Conservation (phyloP, 2,888 invertebrate species). For the Drosophila neotestacea region DNA sequence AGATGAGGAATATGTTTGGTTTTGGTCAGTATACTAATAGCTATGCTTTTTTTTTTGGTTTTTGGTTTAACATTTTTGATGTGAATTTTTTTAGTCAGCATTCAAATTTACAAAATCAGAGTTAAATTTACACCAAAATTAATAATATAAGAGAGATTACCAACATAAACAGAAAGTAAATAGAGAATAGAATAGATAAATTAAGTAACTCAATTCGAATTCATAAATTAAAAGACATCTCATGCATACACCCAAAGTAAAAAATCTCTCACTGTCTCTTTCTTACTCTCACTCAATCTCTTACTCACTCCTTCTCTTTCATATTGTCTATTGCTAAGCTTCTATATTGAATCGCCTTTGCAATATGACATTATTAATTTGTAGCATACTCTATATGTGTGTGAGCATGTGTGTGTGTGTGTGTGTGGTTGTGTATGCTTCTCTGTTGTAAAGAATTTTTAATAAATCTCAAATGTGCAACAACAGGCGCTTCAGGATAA, state of each 20-base stretch:
- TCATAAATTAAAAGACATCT: constrained; percentile 53
- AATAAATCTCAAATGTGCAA: constrained; percentile 85
- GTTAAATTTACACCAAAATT: constrained; percentile 35
- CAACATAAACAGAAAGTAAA: constrained; percentile 8
- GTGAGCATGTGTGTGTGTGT: constrained; percentile 20
- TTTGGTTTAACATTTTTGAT: constrained; percentile 19
- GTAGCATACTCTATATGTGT: constrained; percentile 72
- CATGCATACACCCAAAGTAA: constrained; percentile 42
- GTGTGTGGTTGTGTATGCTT: constrained; percentile 42
- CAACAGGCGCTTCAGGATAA: constrained; percentile 49
- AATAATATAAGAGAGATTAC: constrained; percentile 16
- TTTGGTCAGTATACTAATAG: constrained; percentile 68
- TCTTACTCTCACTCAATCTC: constrained; percentile 29
- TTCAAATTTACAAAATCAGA: constrained; percentile 76
- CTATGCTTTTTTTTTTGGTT: constrained; percentile 46
- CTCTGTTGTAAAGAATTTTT: constrained; percentile 82
- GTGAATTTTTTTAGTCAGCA: constrained; percentile 53
- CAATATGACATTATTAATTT: constrained; percentile 84
- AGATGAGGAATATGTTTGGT: constrained; percentile 78
- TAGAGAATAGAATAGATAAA: constrained; percentile 32
- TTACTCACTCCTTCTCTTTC: constrained; percentile 24
- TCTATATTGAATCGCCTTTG: constrained; percentile 82
- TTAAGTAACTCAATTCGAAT: constrained; percentile 58
- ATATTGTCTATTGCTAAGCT: constrained; percentile 28
- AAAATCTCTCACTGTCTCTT: constrained; percentile 20